A percentile compares a stretch with the other conserved stretches of the same genome.
These are phyloP conservation scores for Hyperoplus lanceolatus DNA, from an alignment of 2,797 vertebrate genomes.

Conservation along the genomic window DNA sequence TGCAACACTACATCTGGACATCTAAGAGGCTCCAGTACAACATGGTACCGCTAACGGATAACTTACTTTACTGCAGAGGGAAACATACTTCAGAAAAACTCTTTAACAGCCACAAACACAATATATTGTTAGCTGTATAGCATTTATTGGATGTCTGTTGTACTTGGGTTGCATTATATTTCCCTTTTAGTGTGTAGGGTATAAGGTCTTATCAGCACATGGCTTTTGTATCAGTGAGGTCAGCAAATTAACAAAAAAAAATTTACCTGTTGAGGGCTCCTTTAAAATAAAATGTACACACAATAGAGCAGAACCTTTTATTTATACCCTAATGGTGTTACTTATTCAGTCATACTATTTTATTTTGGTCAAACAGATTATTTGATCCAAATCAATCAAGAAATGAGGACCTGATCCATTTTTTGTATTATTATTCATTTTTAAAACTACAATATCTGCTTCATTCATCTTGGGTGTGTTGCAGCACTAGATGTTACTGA, in stretches of 20 bases:
- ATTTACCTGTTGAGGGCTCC: fast-evolving
- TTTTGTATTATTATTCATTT: background rate
- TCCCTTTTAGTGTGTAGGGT: background rate
- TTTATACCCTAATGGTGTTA: background rate
- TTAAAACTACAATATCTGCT: background rate
- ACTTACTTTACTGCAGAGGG: background rate
- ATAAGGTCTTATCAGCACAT: background rate
- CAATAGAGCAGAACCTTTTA: background rate
- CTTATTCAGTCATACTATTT: background rate
- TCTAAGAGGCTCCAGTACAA: constrained; percentile 26
- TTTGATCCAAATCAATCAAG: background rate
- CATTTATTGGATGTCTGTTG: background rate
- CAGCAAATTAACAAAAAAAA: background rate
- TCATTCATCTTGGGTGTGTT: background rate
- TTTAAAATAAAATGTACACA: background rate
- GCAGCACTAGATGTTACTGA: background rate
- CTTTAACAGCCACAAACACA: background rate
- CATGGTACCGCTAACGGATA: constrained; percentile 12
- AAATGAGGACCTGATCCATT: background rate
- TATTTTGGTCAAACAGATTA: background rate
- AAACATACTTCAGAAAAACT: background rate
- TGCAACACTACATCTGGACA: constrained; percentile 55
- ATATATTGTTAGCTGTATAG: background rate
- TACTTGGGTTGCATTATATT: background rate
- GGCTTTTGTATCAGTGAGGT: background rate